These are phyloP conservation scores for Graptemys geographica DNA, from an alignment of 2,797 vertebrate genomes.

Conservation along the genomic window DNA sequence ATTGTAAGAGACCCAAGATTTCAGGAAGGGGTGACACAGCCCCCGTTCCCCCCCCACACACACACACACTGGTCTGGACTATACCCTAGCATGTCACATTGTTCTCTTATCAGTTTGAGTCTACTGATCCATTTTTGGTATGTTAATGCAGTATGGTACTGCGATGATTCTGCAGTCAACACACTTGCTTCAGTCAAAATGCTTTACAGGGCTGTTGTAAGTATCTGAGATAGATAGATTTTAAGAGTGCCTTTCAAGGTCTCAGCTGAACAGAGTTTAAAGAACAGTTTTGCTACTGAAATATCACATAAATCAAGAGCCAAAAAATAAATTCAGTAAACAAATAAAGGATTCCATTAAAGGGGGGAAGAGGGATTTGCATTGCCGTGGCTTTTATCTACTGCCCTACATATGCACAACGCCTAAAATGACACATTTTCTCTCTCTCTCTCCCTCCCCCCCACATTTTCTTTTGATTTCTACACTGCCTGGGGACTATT, in stretches of 20 bases:
- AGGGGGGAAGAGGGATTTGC: not conserved
- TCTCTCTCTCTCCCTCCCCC: not conserved
- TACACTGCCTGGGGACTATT: not conserved
- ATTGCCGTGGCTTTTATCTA: slow-evolving; percentile 24
- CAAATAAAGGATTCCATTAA: slow-evolving; percentile 25
- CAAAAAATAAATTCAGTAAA: slow-evolving; percentile 23
- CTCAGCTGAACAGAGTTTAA: not conserved
- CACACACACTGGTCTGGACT: not conserved
- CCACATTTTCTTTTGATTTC: slow-evolving; percentile 35
- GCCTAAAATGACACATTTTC: not conserved
- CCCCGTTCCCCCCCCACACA: too few species aligned
- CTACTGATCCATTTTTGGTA: not conserved
- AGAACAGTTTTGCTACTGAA: not conserved
- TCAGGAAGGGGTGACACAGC: not conserved
- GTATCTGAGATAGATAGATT: not conserved
- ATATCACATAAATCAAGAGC: not conserved
- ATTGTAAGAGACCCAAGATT: not conserved
- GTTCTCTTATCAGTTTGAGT: not conserved
- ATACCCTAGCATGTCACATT: not conserved
- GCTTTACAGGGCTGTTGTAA: not conserved
- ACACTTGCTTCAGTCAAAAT: not conserved
- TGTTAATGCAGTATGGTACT: not conserved
- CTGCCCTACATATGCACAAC: not conserved
- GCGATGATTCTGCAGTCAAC: not conserved
- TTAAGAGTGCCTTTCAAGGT: not conserved